These are phyloP conservation scores for Cinara cedri DNA, from an alignment of 2,888 invertebrate genomes.

Conservation along the genomic window DNA sequence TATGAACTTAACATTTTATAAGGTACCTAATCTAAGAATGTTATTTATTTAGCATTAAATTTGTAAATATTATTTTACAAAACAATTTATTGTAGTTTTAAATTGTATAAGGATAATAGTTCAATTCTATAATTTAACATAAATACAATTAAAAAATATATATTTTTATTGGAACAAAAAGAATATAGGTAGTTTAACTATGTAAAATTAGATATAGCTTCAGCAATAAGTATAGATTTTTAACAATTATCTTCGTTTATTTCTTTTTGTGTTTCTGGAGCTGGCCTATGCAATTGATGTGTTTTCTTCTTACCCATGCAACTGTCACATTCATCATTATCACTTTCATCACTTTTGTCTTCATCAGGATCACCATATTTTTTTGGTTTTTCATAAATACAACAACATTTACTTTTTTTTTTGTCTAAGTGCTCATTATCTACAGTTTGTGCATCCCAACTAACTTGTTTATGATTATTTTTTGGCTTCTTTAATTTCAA, in stretches of 20 bases:
- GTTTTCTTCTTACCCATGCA: conserved; percentile 70
- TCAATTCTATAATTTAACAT: too few relatives aligned
- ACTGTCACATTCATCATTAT: conserved; percentile 81
- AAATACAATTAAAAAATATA: too few relatives aligned
- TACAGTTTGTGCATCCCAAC: conserved; percentile 88
- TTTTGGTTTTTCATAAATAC: conserved; percentile 90
- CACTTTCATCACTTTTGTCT: conserved; percentile 87
- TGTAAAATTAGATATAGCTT: background rate
- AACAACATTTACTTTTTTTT: conserved; percentile 97
- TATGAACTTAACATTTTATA: too few relatives aligned
- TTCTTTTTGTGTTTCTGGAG: background rate
- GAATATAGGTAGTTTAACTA: background rate
- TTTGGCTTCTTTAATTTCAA: conserved; percentile 74
- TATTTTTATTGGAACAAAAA: background rate
- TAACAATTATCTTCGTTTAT: conserved; percentile 25
- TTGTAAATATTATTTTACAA: too few relatives aligned
- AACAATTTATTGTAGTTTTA: too few relatives aligned
- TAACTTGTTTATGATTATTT: conserved; percentile 77
- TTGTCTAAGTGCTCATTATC: conserved; percentile 95
- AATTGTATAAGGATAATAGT: too few relatives aligned
- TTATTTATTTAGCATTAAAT: too few relatives aligned
- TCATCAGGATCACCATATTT: conserved; percentile 61
- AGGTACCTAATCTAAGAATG: too few relatives aligned
- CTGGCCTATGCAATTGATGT: conserved; percentile 4
- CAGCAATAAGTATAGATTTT: background rate